These are phyloP conservation scores for Microtus oregoni DNA, from an alignment of 2,113 vertebrate genomes.

Conservation along the genomic window DNA sequence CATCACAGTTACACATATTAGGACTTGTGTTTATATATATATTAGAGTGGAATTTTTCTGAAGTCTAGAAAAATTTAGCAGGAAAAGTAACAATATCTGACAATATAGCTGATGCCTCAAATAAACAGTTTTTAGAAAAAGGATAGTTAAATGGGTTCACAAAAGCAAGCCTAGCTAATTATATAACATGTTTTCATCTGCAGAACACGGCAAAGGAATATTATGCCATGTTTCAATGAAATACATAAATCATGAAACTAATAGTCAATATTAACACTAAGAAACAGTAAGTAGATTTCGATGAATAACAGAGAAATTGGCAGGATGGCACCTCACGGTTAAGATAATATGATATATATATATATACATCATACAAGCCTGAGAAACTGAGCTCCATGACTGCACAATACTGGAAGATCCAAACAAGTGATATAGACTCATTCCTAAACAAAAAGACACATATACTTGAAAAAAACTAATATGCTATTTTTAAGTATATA, in stretches of 20 bases:
- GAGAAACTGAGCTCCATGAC: neutral
- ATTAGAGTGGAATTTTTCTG: neutral
- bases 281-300: conserved; percentile 73
- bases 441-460: neutral
- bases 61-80: conserved; percentile 13
- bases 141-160: conserved; percentile 76
- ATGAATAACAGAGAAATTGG: conserved; percentile 66
- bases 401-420: neutral
- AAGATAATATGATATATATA: neutral
- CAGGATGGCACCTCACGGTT: conserved; percentile 62
- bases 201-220: conserved; percentile 72
- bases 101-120: neutral
- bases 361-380: neutral
- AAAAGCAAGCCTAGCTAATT: conserved; percentile 70
- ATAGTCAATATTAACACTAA: conserved; percentile 73
- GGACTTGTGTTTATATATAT: neutral
- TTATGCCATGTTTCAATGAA: conserved; percentile 76
- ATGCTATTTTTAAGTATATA: neutral
- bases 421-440: neutral
- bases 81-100: neutral
- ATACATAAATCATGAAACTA: conserved; percentile 74
- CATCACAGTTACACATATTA: neutral
- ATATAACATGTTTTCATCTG: conserved; percentile 78
- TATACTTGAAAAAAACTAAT: neutral
- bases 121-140: conserved; percentile 75